phyloP scores from a whole-genome alignment of 2,113 vertebrate species.

The Elaphurus davidianus region DNA sequence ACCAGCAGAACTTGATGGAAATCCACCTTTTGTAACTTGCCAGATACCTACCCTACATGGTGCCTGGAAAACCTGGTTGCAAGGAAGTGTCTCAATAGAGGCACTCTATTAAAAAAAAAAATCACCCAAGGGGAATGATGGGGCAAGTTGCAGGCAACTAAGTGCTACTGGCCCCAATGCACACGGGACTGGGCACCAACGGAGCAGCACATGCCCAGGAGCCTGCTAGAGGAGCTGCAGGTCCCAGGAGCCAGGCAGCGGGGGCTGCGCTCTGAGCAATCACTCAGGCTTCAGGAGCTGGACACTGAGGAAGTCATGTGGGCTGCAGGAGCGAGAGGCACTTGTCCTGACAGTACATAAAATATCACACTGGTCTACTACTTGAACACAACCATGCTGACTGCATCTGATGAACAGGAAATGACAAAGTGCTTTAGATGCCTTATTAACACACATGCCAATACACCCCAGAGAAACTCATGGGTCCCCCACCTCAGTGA shows the following conservation, averaged over 20 bases:
- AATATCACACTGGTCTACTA: background rate
- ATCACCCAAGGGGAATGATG: too few species aligned
- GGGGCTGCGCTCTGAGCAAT: background rate
- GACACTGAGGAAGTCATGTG: background rate
- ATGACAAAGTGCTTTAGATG: background rate
- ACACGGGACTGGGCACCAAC: background rate
- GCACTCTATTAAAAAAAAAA: background rate
- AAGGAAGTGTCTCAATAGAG: background rate
- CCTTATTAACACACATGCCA: background rate
- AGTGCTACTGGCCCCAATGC: background rate
- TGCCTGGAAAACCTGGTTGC: background rate
- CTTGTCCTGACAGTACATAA: background rate
- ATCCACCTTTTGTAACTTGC: background rate
- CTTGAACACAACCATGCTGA: background rate
- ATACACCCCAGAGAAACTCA: background rate
- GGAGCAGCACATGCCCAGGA: fast-evolving
- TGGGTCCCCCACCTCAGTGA: background rate
- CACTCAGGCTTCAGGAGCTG: background rate
- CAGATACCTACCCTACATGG: background rate
- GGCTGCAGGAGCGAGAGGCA: background rate
- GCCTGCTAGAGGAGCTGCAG: fast-evolving
- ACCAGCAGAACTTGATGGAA: background rate
- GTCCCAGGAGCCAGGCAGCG: background rate
- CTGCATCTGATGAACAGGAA: background rate
- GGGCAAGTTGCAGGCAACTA: background rate